These are phyloP conservation scores for Acleris emargana DNA, from an alignment of 2,888 invertebrate species.

Conservation along the genomic window DNA sequence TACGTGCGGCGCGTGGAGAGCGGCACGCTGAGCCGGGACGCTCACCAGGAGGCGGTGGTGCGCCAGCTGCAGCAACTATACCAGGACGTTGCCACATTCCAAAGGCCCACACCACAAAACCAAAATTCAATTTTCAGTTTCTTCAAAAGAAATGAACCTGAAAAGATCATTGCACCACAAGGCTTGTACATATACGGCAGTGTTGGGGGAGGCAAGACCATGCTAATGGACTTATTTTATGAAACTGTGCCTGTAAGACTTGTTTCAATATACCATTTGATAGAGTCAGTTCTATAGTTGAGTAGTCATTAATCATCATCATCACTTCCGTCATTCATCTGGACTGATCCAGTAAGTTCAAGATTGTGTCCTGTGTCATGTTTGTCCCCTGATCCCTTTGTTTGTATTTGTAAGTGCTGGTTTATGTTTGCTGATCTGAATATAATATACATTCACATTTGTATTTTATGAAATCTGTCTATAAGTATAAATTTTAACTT, in stretches of 20 bases:
- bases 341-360: constrained; percentile 31
- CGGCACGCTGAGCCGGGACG: constrained; percentile 86
- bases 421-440: not conserved
- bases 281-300: constrained; percentile 28
- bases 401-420: not conserved
- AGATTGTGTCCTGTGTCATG: constrained; percentile 9
- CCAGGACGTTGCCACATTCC: constrained; percentile 84
- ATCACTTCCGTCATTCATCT: constrained; percentile 16
- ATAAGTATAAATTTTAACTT: too few species aligned
- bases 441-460: not conserved
- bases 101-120: constrained; percentile 58
- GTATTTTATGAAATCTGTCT: too few species aligned
- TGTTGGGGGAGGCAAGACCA: constrained; percentile 98
- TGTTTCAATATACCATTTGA: constrained; percentile 25
- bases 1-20: constrained; percentile 84
- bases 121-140: constrained; percentile 63
- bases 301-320: constrained; percentile 31
- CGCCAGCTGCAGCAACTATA: constrained; percentile 88
- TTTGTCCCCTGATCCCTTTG: constrained; percentile 4
- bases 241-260: constrained; percentile 76
- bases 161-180: constrained; percentile 84
- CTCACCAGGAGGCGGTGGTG: constrained; percentile 88
- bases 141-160: constrained; percentile 65
- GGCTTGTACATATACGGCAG: constrained; percentile 96
- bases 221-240: constrained; percentile 99